These are phyloP conservation scores for Pinna nobilis DNA, from an alignment of 1,140 invertebrate species.

Conservation along the genomic window DNA sequence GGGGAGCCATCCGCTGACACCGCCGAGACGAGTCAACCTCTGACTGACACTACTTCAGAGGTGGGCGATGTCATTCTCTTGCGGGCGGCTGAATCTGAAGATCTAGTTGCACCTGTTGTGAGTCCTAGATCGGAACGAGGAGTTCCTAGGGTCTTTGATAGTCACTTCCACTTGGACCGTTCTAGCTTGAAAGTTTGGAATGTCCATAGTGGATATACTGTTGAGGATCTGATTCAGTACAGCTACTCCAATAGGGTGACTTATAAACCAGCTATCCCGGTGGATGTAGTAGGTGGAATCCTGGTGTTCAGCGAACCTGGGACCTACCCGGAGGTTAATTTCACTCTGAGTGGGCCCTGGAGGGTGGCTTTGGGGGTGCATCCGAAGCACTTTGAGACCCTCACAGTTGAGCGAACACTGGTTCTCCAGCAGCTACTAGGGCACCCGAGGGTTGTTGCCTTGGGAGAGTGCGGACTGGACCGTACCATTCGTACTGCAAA, in stretches of 20 bases:
- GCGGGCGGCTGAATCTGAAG: not conserved
- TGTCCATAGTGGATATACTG: not conserved
- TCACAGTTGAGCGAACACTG: not conserved
- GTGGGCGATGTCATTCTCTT: too few species aligned
- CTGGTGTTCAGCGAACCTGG: slow-evolving; percentile 15
- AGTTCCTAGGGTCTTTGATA: slow-evolving; percentile 12
- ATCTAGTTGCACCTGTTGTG: not conserved
- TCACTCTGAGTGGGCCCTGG: slow-evolving; percentile 9
- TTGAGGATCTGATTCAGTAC: slow-evolving; percentile 1
- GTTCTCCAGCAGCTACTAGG: not conserved
- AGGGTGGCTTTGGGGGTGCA: slow-evolving; percentile 22
- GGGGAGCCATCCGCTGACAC: not conserved
- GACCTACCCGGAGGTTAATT: slow-evolving; percentile 13
- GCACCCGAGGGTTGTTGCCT: slow-evolving; percentile 8
- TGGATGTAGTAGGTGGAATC: slow-evolving; percentile 11
- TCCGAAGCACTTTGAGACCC: not conserved
- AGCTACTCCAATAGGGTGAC: not conserved
- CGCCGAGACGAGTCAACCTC: not conserved
- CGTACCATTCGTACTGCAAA: not conserved
- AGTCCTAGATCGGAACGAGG: not conserved
- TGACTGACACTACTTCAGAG: not conserved
- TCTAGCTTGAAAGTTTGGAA: slow-evolving; percentile 3
- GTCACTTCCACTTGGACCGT: slow-evolving; percentile 31
- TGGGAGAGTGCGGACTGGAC: slow-evolving; percentile 13
- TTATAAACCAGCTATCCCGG: not conserved